Percentiles rank a stretch among this genome's conserved stretches.
Conservation (phyloP, 2,888 invertebrate genomes). For the Tinea trinotella region DNA sequence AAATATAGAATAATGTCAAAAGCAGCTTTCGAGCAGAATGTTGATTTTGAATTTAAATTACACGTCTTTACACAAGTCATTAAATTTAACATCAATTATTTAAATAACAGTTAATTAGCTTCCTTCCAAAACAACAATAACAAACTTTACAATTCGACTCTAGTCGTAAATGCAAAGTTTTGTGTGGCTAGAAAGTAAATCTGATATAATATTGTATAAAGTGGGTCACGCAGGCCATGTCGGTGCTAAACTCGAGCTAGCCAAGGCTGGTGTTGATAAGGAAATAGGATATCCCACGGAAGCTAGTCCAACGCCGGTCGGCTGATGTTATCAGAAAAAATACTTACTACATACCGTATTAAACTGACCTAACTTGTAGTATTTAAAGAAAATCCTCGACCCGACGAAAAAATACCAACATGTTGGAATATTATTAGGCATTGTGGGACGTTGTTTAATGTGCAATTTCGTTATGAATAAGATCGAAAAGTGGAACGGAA, state of each 20-base stretch:
- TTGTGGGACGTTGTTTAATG: not conserved
- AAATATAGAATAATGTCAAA: constrained; percentile 13
- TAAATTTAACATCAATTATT: constrained; percentile 14
- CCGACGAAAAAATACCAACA: not conserved
- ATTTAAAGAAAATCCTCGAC: constrained; percentile 1
- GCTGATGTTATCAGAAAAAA: constrained; percentile 39
- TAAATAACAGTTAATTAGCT: constrained; percentile 13
- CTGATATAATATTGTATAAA: constrained; percentile 32
- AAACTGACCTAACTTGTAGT: not conserved
- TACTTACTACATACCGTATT: constrained; percentile 31
- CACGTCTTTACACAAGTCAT: not conserved
- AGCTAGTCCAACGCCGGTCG: constrained; percentile 35
- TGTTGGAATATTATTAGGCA: not conserved
- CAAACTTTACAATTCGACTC: not conserved
- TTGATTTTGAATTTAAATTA: not conserved
- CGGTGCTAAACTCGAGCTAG: constrained; percentile 13
- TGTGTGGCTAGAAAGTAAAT: constrained; percentile 25
- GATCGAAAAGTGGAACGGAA: not conserved
- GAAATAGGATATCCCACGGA: constrained; percentile 52
- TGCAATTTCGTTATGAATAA: not conserved
- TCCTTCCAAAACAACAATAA: constrained; percentile 1
- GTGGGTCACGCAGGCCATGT: constrained; percentile 36
- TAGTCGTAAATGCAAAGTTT: constrained; percentile 13
- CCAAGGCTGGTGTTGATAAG: constrained; percentile 44
- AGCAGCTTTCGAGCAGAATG: not conserved